These are phyloP conservation scores for Thryonomys swinderianus DNA, from an alignment of 2,113 vertebrate genomes.

Conservation along the genomic window DNA sequence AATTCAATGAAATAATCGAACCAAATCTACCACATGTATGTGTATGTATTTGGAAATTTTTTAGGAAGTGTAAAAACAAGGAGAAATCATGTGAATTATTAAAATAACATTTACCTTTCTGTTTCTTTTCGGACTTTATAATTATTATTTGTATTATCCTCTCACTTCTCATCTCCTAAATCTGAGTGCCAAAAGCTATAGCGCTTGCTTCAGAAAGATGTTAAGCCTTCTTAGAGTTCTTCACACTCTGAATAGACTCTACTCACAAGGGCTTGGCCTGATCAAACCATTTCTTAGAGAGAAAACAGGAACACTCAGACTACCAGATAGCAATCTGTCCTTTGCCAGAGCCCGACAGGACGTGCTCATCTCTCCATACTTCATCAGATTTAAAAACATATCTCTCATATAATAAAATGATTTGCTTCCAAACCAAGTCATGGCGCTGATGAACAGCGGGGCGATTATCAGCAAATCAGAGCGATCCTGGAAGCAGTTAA, in stretches of 20 bases:
- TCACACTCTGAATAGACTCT: conserved; percentile 46
- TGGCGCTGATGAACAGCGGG: neutral
- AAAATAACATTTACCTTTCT: conserved; percentile 78
- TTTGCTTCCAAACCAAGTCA: conserved; percentile 2
- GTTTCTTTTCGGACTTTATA: conserved; percentile 71
- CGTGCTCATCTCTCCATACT: neutral
- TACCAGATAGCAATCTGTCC: neutral
- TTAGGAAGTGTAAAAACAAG: conserved; percentile 63
- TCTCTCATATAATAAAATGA: conserved; percentile 36
- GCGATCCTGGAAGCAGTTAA: neutral
- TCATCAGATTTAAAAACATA: conserved; percentile 39
- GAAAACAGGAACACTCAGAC: neutral
- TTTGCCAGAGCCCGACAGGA: neutral
- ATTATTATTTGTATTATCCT: conserved; percentile 68
- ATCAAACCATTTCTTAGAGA: neutral
- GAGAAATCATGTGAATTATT: conserved; percentile 68
- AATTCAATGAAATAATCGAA: conserved; percentile 78
- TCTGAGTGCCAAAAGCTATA: conserved; percentile 51
- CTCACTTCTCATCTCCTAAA: conserved; percentile 60
- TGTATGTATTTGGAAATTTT: conserved; percentile 67
- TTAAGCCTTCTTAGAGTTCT: conserved; percentile 39
- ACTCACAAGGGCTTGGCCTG: neutral
- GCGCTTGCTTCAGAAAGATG: conserved; percentile 45
- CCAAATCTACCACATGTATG: conserved; percentile 44
- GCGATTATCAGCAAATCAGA: conserved; percentile 8